phyloP scores from a whole-genome alignment of 1,140 invertebrate species.

The Thrips palmi region DNA sequence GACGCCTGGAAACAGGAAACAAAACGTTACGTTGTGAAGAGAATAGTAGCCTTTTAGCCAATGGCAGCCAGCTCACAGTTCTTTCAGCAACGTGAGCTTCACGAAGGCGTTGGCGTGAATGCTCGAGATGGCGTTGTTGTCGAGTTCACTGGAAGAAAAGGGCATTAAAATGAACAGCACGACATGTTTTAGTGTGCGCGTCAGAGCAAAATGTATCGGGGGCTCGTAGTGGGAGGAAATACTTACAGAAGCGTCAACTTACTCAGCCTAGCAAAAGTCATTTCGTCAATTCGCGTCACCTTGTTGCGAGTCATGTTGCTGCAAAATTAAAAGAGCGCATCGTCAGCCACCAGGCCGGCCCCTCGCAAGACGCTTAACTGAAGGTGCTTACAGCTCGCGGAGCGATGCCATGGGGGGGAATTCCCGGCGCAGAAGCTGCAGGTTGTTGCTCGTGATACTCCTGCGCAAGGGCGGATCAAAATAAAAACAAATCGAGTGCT shows the following conservation, averaged over 20 bases:
- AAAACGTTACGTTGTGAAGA: background rate
- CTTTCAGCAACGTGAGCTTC: constrained; percentile 24
- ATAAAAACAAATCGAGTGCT: constrained; percentile 7
- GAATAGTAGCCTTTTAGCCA: too few relatives aligned
- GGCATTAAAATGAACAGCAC: constrained; percentile 19
- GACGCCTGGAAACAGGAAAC: constrained; percentile 22
- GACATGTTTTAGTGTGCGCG: constrained; percentile 21
- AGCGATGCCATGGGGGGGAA: constrained; percentile 28
- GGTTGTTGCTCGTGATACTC: constrained; percentile 6
- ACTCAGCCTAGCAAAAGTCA: constrained; percentile 25
- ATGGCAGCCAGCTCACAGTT: constrained; percentile 34
- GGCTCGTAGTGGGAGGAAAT: constrained; percentile 10
- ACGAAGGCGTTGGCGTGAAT: constrained; percentile 26
- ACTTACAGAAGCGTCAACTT: constrained; percentile 29
- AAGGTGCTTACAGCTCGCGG: constrained; percentile 30
- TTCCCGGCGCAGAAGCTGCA: constrained; percentile 17
- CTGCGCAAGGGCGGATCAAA: too few relatives aligned
- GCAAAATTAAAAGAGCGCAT: constrained; percentile 14
- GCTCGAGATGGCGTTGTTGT: constrained; percentile 24
- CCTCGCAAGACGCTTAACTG: constrained; percentile 8
- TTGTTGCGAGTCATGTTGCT: constrained; percentile 28
- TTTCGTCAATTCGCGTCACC: constrained; percentile 24
- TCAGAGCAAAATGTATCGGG: constrained; percentile 22
- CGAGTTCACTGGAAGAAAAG: constrained; percentile 24
- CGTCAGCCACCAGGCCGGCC: constrained; percentile 12